A percentile compares a stretch with the other conserved stretches of the same genome.
Conservation (phyloP, 2,888 invertebrate genomes). For the Podotricha telesiphe region DNA sequence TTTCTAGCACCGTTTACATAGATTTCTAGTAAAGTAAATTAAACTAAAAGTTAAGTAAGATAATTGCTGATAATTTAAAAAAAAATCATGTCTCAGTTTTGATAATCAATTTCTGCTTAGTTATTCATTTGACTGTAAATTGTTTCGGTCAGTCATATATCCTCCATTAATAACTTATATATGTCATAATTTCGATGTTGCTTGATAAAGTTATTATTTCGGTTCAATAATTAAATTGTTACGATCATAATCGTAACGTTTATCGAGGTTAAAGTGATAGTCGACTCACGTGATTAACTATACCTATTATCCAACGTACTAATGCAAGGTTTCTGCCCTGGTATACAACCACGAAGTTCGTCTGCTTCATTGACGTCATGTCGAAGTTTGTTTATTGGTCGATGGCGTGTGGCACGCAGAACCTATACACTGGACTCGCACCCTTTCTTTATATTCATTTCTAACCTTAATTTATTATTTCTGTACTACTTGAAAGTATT, state of each 20-base stretch:
- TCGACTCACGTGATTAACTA: constrained; percentile 4
- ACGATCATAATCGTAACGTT: constrained; percentile 5
- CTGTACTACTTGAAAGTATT: neutral
- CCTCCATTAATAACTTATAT: neutral
- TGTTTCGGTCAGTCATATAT: too few relatives aligned
- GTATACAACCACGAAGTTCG: constrained; percentile 22
- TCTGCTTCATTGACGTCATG: constrained; percentile 49
- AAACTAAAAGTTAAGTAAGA: neutral
- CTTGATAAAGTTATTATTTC: constrained; percentile 1
- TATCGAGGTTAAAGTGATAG: constrained; percentile 17
- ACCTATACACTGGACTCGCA: constrained; percentile 48
- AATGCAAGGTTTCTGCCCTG: constrained; percentile 18
- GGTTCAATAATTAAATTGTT: neutral
- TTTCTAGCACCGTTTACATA: too few relatives aligned
- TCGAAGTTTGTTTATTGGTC: constrained; percentile 57
- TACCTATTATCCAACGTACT: constrained; percentile 12
- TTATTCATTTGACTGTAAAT: too few relatives aligned
- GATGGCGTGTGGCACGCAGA: constrained; percentile 63
- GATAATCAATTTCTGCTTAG: too few relatives aligned
- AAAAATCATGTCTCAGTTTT: neutral
- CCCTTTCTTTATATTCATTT: constrained; percentile 49
- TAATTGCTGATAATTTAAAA: neutral
- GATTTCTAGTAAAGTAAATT: too few relatives aligned
- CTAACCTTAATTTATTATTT: constrained; percentile 28
- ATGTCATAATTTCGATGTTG: neutral